These are phyloP conservation scores for Hydriomena furcata DNA, from an alignment of 2,888 invertebrate genomes.

Conservation along the genomic window DNA sequence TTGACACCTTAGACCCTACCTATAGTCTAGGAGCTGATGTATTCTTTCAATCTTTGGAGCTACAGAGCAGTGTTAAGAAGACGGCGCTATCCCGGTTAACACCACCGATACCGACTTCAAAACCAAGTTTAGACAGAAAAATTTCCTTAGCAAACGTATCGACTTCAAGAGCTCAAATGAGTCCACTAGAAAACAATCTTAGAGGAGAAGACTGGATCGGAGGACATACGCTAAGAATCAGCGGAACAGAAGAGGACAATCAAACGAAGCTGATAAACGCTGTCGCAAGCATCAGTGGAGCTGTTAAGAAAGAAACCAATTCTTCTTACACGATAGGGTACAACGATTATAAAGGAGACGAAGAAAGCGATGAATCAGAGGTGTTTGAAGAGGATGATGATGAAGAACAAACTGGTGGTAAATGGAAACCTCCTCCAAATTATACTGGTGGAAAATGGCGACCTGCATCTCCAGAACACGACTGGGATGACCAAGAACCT, in stretches of 20 bases:
- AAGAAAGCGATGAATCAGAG: conserved; percentile 82
- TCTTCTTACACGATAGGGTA: conserved; percentile 67
- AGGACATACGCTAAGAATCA: conserved; percentile 81
- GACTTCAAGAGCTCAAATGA: conserved; percentile 67
- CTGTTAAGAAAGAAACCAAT: conserved; percentile 78
- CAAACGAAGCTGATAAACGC: conserved; percentile 86
- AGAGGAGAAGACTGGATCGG: conserved; percentile 86
- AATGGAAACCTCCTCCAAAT: conserved; percentile 88
- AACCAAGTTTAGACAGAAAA: conserved; percentile 58
- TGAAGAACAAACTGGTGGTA: conserved; percentile 84
- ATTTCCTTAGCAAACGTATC: conserved; percentile 55
- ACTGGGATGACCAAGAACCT: conserved; percentile 83
- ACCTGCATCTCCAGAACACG: conserved; percentile 73
- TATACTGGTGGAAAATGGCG: conserved; percentile 78
- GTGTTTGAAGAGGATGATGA: conserved; percentile 85
- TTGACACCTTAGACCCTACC: conserved; percentile 69
- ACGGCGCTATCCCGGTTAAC: conserved; percentile 78
- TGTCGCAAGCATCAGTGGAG: conserved; percentile 85
- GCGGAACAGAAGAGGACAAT: conserved; percentile 82
- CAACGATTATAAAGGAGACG: conserved; percentile 66
- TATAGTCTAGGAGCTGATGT: conserved; percentile 90
- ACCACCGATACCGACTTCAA: conserved; percentile 67
- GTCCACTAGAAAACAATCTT: conserved; percentile 68
- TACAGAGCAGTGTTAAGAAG: conserved; percentile 89
- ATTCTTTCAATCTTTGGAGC: conserved; percentile 92